These are phyloP conservation scores for Nothobranchius kuhntae DNA, from an alignment of 2,113 vertebrate genomes.

Conservation along the genomic window DNA sequence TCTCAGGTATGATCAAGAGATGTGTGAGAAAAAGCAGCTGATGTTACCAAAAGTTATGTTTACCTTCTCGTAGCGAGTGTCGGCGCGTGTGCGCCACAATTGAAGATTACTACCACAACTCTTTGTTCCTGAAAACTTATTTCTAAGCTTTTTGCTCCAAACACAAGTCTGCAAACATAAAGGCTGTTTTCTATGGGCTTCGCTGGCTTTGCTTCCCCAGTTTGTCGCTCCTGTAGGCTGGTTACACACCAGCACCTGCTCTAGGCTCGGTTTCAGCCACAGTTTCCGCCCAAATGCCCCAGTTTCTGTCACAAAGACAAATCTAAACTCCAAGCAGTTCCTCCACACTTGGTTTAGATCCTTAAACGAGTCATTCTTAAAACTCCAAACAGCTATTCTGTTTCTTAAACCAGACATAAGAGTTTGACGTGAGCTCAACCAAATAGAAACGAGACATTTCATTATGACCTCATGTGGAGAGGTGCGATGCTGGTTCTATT, in stretches of 20 bases:
- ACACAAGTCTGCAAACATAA: background rate
- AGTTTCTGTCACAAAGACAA: conserved; percentile 32
- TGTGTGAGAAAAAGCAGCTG: too few species aligned
- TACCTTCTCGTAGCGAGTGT: background rate
- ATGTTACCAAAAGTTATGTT: too few species aligned
- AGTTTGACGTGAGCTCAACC: background rate
- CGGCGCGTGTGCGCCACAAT: background rate
- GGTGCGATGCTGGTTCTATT: conserved; percentile 9
- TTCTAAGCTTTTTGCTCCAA: background rate
- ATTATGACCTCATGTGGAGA: conserved; percentile 10
- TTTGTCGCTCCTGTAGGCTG: conserved; percentile 44
- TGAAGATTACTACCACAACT: background rate
- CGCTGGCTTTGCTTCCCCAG: conserved; percentile 64
- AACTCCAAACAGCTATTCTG: too few species aligned
- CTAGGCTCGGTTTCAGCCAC: conserved; percentile 78
- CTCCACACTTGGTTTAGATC: background rate
- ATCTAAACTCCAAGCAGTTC: conserved; percentile 1
- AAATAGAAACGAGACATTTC: background rate
- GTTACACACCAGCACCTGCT: conserved; percentile 59
- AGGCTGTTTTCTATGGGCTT: background rate
- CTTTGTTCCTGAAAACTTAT: too few species aligned
- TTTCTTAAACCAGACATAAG: too few species aligned
- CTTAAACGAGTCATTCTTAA: too few species aligned
- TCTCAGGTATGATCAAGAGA: too few species aligned
- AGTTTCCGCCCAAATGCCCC: conserved; percentile 60